Base-by-base conservation (phyloP, 2,797 vertebrate genomes). In the Myotis pilosus region DNA sequence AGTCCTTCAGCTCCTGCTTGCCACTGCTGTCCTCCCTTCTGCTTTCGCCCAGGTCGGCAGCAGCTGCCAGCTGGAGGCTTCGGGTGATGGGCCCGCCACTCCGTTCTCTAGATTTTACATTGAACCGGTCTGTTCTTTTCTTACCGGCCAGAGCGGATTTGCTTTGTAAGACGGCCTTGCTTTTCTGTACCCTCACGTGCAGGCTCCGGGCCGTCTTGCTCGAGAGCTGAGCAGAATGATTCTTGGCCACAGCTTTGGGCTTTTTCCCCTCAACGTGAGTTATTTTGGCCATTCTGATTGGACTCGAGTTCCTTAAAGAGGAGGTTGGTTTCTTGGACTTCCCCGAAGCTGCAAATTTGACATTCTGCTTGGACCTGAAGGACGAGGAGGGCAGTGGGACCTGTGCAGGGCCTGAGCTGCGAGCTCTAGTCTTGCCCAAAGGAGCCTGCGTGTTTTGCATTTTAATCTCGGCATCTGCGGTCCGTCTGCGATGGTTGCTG, bases 71-170 rank as follows among this genome's bases (percentile, higher is more conserved):
- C 97, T 99, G 99, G 75, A 99, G 98, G 97, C 99, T 99, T 72
- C 99, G 99, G 57, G 99, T 99, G 93, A 99, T 97, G 0, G 99
- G 99, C 89, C 99, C 99, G 38, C 99, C 99, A 3, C 98, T 98
- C 95, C 99, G 98, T 92, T 99, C 99, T 93, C 99, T 98, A 8
- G 98, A 98, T 94, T 99, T 99, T 0, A 98, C 97, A 60, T 97
- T 98, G 97, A 99, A 99, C 8, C 99, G 99, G 89, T 99, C 99
- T 94, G 99, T 98, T 97, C 99, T 99, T 97, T 99, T 99, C 97
- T 98, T 98, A 91, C 87, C 98, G 0, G 97, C 85, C 97, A 97
- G 15, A 75, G 97, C 41, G 2, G 98, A 71, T 23, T 98, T 98
- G 98, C 98, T 98, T 47, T 98, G 96, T 97, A 99, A 38, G 75